Conservation (phyloP, 2,888 invertebrate genomes). For the Pheosia tremula region DNA sequence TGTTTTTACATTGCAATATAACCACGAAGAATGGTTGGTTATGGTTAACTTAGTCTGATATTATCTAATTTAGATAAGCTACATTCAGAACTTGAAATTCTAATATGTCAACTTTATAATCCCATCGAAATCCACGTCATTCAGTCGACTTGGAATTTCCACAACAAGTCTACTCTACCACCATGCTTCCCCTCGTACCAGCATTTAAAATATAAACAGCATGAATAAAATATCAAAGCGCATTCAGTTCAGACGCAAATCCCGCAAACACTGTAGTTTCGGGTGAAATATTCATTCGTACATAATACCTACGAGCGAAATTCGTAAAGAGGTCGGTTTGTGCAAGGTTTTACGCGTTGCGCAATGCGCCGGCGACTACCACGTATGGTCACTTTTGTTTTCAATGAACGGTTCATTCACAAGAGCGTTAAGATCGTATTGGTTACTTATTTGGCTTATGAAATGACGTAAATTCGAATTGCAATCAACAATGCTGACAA, state of each 20-base stretch:
- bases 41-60: no score
- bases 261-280: conserved; percentile 7
- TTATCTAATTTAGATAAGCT: no score
- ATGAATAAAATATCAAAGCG: conserved; percentile 8
- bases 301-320: conserved; percentile 25
- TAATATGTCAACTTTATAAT: not conserved
- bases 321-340: conserved; percentile 43
- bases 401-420: conserved; percentile 51
- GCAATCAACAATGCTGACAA: not conserved
- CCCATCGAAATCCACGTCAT: not conserved
- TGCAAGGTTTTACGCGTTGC: conserved; percentile 32
- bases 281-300: conserved; percentile 14
- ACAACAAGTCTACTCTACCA: conserved; percentile 3
- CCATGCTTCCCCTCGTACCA: not conserved
- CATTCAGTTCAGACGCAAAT: conserved; percentile 2
- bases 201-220: not conserved
- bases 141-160: not conserved
- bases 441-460: conserved; percentile 1
- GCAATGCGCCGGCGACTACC: conserved; percentile 45
- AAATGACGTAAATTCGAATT: not conserved
- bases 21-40: no score
- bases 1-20: no score
- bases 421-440: conserved; percentile 11
- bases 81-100: no score
- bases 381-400: conserved; percentile 45